Base-by-base conservation (phyloP, 2,888 invertebrate genomes). In the Aquatica leii region DNA sequence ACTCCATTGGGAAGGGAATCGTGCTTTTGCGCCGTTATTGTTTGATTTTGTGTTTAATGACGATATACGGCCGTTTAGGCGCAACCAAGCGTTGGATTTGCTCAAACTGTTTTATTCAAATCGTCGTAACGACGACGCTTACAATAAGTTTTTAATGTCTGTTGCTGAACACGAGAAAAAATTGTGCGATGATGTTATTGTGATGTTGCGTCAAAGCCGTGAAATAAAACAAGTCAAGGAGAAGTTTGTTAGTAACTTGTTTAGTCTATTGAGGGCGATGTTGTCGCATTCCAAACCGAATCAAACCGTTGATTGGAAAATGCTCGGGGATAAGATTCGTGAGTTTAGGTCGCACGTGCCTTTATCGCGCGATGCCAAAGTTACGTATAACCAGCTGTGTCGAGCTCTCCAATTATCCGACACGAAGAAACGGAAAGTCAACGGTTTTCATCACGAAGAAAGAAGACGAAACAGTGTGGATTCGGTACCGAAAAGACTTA, bases 61-160 rank as follows among this genome's bases (percentile, higher is more conserved):
- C 14, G 83, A 84, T 15, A 85, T 90, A 1, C 83, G 90, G 64
- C 86, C 87, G 24, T 91, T 88, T 73, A 83, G 89, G 18, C 85
- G 88, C 43, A 87, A 85, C 66, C 91, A 91, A 80, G 89, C 89
- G 0, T 73, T 90, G 1, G 89, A 90, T 73, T 80, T 92, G 61
- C 76, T 91, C 48, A 81, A 83, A n/a, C 82, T 86, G 1, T 88
- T 91, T 68, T 91, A 89, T 76, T 83, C 84, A 50, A 87, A 89
- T 70, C 79, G 86, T 11, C 84, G 88, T 71, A 75, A 83, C 37
- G 75, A 84, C 24, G 70, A 62, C 12, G 35, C 5, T 1, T n/a
- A n/a, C n/a, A n/a, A n/a, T n/a, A n/a, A n/a, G n/a, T 20, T n/a
- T 20, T 11, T 9, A 2, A 9, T 9, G 2, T 6, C 12, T 55